A percentile compares a stretch with the other conserved stretches of the same genome.
Evolutionary conservation across 2,113 vertebrate genomes (phyloP).

Genomic region (Hiodon tergisus): DNA sequence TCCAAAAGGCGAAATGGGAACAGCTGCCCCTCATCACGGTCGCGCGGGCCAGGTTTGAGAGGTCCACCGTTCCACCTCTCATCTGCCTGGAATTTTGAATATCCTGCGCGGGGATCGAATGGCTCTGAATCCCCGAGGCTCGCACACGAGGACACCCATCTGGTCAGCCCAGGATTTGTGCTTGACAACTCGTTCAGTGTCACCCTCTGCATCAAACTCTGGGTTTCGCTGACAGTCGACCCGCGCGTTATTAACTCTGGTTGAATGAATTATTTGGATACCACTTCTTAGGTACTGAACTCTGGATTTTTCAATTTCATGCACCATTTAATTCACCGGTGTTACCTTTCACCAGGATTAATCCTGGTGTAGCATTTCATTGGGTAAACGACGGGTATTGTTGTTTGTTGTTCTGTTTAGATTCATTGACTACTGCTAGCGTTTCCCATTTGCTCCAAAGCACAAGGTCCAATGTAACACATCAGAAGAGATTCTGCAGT

Average conservation of each 20-base stretch:
- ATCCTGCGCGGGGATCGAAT: slow-evolving; percentile 73
- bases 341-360: slow-evolving; percentile 53
- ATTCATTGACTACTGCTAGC: no score
- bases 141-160: slow-evolving; percentile 74
- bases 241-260: background rate
- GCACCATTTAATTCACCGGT: slow-evolving; percentile 62
- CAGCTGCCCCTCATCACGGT: slow-evolving; percentile 68
- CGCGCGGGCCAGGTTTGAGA: slow-evolving; percentile 64
- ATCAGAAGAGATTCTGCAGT: slow-evolving; percentile 52
- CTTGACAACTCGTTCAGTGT: slow-evolving; percentile 71
- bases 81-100: slow-evolving; percentile 76
- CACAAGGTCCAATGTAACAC: slow-evolving; percentile 59
- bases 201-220: slow-evolving; percentile 59
- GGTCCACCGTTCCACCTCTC: slow-evolving; percentile 75
- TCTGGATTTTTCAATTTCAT: slow-evolving; percentile 74
- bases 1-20: slow-evolving; percentile 72
- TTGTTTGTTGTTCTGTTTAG: background rate
- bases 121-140: slow-evolving; percentile 62
- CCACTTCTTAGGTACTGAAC: slow-evolving; percentile 64
- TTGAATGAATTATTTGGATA: background rate
- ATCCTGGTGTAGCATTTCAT: slow-evolving; percentile 30
- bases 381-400: slow-evolving; percentile 40
- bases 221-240: slow-evolving; percentile 52
- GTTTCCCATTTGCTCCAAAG: background rate
- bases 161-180: slow-evolving; percentile 60